Conservation (phyloP, 2,888 invertebrate genomes). For the Nasonovia ribisnigri region DNA sequence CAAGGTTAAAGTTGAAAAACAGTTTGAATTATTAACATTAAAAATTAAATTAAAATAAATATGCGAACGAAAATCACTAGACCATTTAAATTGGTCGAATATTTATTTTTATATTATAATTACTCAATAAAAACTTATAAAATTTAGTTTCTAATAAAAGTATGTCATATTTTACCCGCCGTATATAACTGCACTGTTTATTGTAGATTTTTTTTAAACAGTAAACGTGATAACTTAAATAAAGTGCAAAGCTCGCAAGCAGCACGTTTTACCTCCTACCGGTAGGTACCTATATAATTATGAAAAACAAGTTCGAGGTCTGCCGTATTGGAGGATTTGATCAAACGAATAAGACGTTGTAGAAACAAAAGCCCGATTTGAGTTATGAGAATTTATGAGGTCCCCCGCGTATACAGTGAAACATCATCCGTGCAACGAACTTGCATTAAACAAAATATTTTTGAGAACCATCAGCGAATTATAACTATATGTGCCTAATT, state of each 20-base stretch:
- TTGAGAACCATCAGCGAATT: background rate
- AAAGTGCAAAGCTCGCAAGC: background rate
- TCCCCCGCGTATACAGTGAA: background rate
- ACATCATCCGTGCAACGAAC: background rate
- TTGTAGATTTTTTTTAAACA: background rate
- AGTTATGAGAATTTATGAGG: background rate
- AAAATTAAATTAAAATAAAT: background rate
- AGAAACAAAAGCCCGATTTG: background rate
- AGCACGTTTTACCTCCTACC: background rate
- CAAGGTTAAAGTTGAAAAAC: background rate
- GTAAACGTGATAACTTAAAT: background rate
- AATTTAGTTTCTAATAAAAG: background rate
- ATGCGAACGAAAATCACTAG: background rate
- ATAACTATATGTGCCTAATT: background rate
- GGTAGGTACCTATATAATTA: background rate
- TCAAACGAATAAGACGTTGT: background rate
- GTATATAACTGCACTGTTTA: background rate
- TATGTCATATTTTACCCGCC: background rate
- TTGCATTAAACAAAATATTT: background rate
- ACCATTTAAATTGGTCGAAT: background rate
- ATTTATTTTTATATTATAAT: background rate
- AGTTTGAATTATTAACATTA: background rate
- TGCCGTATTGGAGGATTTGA: background rate
- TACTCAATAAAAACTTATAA: background rate
- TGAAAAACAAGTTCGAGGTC: background rate